phyloP scores from a whole-genome alignment of 2,797 vertebrate genomes.

The Lutjanus campechanus region DNA sequence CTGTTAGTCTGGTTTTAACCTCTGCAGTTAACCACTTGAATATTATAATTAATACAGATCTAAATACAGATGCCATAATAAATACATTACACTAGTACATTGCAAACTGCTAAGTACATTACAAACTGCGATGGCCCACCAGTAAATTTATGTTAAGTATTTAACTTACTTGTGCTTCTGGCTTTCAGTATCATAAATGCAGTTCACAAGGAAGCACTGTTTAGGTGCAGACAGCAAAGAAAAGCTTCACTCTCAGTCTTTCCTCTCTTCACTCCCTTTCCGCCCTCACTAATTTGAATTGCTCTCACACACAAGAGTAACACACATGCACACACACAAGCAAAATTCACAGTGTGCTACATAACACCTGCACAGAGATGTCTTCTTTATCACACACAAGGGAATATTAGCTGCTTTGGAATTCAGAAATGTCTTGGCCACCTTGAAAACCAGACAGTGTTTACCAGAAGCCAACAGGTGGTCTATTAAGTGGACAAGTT shows the following conservation, averaged over 20 bases:
- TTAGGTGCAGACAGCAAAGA: slow-evolving; percentile 13
- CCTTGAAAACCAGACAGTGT: slow-evolving; percentile 16
- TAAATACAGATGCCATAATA: not conserved
- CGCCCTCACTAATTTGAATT: slow-evolving; percentile 24
- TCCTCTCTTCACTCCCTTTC: slow-evolving; percentile 9
- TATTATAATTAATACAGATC: not conserved
- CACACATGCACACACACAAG: slow-evolving; percentile 6
- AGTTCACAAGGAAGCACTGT: not conserved
- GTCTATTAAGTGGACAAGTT: slow-evolving; percentile 11
- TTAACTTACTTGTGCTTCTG: slow-evolving; percentile 25
- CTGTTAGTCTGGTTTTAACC: not conserved
- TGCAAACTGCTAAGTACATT: too few relatives aligned
- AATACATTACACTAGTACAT: not conserved
- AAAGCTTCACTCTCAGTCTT: not conserved
- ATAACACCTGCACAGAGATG: slow-evolving; percentile 34
- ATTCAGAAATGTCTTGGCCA: slow-evolving; percentile 35
- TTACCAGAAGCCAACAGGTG: slow-evolving; percentile 49
- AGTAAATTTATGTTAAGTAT: not conserved
- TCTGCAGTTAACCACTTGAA: not conserved
- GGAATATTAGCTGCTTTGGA: slow-evolving; percentile 33
- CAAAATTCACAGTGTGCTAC: slow-evolving; percentile 15
- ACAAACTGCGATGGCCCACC: not conserved
- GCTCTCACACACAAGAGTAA: slow-evolving; percentile 7
- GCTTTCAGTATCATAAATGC: not conserved
- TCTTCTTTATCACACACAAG: slow-evolving; percentile 45